Evolutionary conservation across 1,140 invertebrate species (phyloP), one percentile per base, ranked within the genome.

Genomic region (Sarcophaga peregrina): DNA sequence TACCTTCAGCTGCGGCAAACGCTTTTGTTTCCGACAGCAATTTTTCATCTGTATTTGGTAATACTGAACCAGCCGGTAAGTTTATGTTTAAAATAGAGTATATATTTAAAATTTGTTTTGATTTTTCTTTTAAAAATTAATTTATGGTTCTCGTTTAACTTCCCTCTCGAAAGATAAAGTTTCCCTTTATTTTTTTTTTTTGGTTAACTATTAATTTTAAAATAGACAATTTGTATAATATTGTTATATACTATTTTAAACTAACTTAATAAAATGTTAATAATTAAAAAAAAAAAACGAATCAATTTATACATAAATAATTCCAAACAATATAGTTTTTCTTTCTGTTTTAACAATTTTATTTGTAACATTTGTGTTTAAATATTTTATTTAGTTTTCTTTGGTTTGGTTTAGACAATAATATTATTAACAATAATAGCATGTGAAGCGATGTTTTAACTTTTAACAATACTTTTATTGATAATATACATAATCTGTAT

Each of bases 41-140:
- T 91, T 97, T 97, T 92, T 94, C 94, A 86, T 95, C 96, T 86
- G 95, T 96, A 83, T 97, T 97, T 91, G 95, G 95, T 91, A 94
- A 92, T 91, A 91, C 93, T 91, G 93, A 95, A 92, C 89, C 93
- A 88, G 90, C 94, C 93, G 92, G 95, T 96, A 93, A 93, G 93
- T 91, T 82, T 80, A 62, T 68, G 80, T 81, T 62, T 50, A 11
- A 46, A 11, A 37, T 8, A 11, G 15, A 45, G n/a, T 47, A 76
- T 50, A 15, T 76, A 47, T 47, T 76, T 47, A n/a, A 25, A 20
- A 15, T 11, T 48, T 54, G 25, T 37, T 75, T 75, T 82, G 62
- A n/a, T 58, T 58, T 48, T 50, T 80, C 13, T 58, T 58, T 25
- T 45, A 81, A 50, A 48, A 58, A 37, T 37, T 8, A 68, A 25